phyloP scores from a whole-genome alignment of 2,113 vertebrate genomes.

The Pedetes capensis region DNA sequence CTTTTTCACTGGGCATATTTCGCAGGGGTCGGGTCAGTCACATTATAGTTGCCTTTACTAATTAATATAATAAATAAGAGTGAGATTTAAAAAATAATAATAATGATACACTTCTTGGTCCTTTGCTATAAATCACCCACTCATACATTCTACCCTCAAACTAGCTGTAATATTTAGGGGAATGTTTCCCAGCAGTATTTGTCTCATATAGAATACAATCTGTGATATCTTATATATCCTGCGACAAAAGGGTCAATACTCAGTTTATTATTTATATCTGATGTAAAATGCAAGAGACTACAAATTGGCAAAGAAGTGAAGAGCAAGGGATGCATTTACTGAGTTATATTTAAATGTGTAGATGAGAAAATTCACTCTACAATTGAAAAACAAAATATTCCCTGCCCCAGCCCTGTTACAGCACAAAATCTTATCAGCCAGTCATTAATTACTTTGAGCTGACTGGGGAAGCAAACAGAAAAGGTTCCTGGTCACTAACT shows the following conservation, averaged over 20 bases:
- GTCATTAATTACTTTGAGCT: slow-evolving; percentile 24
- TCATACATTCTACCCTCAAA: not conserved
- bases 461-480: not conserved
- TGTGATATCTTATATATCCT: slow-evolving; percentile 43
- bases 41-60: not conserved
- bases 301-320: not conserved
- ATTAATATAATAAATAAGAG: not conserved
- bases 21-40: not conserved
- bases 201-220: not conserved
- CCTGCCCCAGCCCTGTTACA: not conserved
- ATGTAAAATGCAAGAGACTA: not conserved
- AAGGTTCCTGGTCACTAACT: not conserved
- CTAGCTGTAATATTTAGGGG: not conserved
- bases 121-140: not conserved
- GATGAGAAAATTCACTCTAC: slow-evolving; percentile 3
- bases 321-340: not conserved
- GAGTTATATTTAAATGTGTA: slow-evolving; percentile 46
- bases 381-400: not conserved
- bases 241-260: slow-evolving; percentile 17
- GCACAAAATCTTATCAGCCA: not conserved
- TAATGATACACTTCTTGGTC: not conserved
- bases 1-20: not conserved
- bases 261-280: not conserved
- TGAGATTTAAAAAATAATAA: not conserved
- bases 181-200: not conserved